These are phyloP conservation scores for Pelobates fuscus DNA, from an alignment of 2,113 vertebrate genomes.

Conservation along the genomic window DNA sequence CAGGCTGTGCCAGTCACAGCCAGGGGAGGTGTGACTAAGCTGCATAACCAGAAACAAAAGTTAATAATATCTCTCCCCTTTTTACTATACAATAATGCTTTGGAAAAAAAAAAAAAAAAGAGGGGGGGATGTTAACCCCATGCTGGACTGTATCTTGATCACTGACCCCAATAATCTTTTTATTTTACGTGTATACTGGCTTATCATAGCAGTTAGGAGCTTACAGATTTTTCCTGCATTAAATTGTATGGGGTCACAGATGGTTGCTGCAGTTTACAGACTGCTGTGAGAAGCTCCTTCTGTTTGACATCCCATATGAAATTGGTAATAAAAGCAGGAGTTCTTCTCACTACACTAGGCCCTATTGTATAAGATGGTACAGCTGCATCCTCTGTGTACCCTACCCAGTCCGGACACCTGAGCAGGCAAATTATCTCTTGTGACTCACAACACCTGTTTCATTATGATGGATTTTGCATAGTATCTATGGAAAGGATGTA, in stretches of 20 bases:
- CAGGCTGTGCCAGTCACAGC: no score
- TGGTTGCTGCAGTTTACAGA: not conserved
- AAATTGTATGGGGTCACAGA: not conserved
- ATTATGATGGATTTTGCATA: not conserved
- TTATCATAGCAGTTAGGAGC: no score
- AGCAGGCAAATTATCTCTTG: not conserved
- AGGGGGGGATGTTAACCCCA: no score
- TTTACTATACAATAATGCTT: no score
- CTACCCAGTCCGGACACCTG: constrained; percentile 9
- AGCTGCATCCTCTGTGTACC: constrained; percentile 11
- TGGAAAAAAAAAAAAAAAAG: no score
- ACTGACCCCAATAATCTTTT: no score
- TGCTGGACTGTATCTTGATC: no score
- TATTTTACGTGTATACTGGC: no score
- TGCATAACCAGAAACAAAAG: no score
- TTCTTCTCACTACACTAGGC: not conserved
- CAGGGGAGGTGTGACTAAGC: no score
- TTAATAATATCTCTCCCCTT: no score
- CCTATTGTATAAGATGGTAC: constrained; percentile 7
- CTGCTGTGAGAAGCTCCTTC: not conserved
- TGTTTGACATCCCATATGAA: not conserved
- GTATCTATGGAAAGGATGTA: not conserved
- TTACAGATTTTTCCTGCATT: not conserved
- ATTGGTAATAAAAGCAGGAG: not conserved
- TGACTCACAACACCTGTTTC: constrained; percentile 15